Percentiles rank a stretch among this genome's conserved stretches.
These are phyloP conservation scores for Argopecten irradians DNA, from an alignment of 1,140 invertebrate species.

Conservation along the genomic window DNA sequence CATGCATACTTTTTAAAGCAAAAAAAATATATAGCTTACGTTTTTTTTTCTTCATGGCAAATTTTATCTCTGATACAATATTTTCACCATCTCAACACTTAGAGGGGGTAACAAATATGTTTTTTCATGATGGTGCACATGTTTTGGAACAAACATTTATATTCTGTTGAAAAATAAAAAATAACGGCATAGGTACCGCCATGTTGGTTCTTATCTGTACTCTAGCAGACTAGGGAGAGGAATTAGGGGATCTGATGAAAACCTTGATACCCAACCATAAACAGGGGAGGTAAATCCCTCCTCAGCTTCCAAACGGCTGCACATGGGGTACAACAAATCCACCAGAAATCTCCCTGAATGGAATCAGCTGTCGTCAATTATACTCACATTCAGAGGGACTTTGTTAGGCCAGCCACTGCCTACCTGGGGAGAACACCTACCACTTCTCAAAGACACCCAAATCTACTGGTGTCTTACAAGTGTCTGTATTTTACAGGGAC, in stretches of 20 bases:
- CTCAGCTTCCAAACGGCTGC: background rate
- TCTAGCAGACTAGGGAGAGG: background rate
- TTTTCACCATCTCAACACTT: background rate
- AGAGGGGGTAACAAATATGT: background rate
- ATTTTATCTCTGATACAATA: background rate
- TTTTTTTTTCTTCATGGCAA: background rate
- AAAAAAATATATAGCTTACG: too few relatives aligned
- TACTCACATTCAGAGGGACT: constrained; percentile 8
- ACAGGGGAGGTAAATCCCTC: constrained; percentile 14
- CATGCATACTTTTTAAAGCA: too few relatives aligned
- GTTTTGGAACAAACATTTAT: constrained; percentile 14
- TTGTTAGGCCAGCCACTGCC: background rate
- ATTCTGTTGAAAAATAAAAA: constrained; percentile 7
- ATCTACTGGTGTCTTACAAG: background rate
- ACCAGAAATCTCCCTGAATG: background rate
- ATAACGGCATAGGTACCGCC: background rate
- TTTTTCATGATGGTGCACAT: background rate
- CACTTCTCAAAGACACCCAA: background rate
- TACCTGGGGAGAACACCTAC: constrained; percentile 14
- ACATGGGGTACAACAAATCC: constrained; percentile 20
- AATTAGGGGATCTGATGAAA: constrained; percentile 16
- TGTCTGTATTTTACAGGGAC: background rate
- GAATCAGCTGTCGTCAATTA: constrained; percentile 21
- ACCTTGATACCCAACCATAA: constrained; percentile 21
- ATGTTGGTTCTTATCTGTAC: constrained; percentile 5